Conservation (phyloP, 2,113 vertebrate species). For the Thalassoma bifasciatum region DNA sequence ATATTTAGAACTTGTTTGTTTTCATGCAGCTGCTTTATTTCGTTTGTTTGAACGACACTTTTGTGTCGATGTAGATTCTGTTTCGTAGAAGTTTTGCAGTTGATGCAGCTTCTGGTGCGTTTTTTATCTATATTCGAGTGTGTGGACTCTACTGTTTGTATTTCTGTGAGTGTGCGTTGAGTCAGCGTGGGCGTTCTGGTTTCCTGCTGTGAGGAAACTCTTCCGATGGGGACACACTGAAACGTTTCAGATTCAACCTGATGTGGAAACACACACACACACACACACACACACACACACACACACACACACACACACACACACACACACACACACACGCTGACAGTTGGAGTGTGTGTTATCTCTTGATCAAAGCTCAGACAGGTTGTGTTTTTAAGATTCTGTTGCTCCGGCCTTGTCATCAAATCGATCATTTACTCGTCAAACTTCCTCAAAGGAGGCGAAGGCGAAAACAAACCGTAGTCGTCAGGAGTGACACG, state of each 20-base stretch:
- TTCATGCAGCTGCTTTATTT: neutral
- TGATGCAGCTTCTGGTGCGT: neutral
- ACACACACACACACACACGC: too few species aligned
- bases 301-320: conserved; percentile 8
- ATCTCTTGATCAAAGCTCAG: conserved; percentile 8
- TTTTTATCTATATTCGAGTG: neutral
- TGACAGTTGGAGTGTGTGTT: neutral
- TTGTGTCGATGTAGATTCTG: neutral
- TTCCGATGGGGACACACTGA: conserved; percentile 63
- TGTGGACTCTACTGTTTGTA: neutral
- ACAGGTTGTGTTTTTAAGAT: neutral
- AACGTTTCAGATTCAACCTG: conserved; percentile 45
- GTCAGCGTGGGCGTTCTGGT: conserved; percentile 55
- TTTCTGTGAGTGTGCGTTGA: conserved; percentile 28
- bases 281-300: conserved; percentile 34
- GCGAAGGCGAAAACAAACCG: neutral
- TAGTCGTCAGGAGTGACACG: neutral
- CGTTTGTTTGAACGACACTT: neutral
- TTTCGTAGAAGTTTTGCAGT: neutral
- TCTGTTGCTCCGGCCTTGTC: neutral
- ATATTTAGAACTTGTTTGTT: neutral
- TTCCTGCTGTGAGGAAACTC: conserved; percentile 76
- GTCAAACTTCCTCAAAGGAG: neutral
- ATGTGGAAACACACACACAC: conserved; percentile 49
- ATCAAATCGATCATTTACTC: neutral